Percentiles rank a stretch among this genome's conserved stretches.
These are phyloP conservation scores for Lophura nycthemera DNA, from an alignment of 2,113 vertebrate genomes.

Conservation along the genomic window DNA sequence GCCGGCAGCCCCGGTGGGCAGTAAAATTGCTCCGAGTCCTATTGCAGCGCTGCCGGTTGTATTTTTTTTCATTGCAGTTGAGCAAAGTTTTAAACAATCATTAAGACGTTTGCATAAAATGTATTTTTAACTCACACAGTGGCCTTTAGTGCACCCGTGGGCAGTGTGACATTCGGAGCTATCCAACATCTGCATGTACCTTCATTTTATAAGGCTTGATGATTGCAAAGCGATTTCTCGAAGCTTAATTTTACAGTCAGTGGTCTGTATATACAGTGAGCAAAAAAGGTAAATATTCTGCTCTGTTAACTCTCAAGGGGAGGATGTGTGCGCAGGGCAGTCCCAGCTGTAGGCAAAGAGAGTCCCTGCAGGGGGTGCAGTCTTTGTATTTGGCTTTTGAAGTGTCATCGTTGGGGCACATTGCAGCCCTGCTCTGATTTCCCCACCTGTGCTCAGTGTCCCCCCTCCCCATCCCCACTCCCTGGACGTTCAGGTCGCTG, in stretches of 20 bases:
- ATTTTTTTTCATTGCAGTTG: background rate
- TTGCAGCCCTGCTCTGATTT: background rate
- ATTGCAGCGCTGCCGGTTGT: background rate
- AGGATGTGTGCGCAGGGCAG: accelerated
- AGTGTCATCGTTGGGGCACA: background rate
- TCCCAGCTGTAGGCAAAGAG: background rate
- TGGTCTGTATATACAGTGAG: background rate
- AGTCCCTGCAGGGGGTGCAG: background rate
- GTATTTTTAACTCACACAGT: background rate
- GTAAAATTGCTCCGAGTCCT: constrained; percentile 29
- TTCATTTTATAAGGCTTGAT: background rate
- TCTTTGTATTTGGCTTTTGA: background rate
- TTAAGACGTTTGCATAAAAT: background rate
- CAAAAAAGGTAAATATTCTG: background rate
- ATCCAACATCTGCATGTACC: background rate
- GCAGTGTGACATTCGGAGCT: background rate
- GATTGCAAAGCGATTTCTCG: background rate
- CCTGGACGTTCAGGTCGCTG: too few species aligned
- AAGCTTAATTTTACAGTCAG: background rate
- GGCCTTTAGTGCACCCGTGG: background rate
- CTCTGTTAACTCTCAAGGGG: background rate
- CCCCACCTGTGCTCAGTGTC: background rate
- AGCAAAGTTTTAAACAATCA: constrained; percentile 24
- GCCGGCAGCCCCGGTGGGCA: constrained; percentile 51
- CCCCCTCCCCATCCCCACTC: background rate